Base-by-base conservation (phyloP, 2,113 vertebrate species). In the Donacobius atricapilla region DNA sequence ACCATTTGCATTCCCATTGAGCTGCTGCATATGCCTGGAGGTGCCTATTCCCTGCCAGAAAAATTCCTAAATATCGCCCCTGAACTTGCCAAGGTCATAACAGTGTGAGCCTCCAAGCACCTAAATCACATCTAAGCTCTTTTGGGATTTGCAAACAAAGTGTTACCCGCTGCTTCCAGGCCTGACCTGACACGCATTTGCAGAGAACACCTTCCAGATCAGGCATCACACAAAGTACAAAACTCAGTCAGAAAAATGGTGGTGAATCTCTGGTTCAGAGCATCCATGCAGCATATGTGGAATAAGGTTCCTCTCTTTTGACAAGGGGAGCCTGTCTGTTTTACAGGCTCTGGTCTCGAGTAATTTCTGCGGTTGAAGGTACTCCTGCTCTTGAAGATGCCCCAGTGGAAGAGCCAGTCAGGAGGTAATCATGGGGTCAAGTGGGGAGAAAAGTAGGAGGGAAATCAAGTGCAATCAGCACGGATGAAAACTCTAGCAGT, bases 1-100 rank as follows among this genome's bases (percentile, higher is more conserved):
- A 81, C 40, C 40, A 82, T 94, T 89, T 92, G 83, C 80, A 84
- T 93, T 87, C 89, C 48, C 80, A 84, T 4, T 64, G 91, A 92
- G 91, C 60, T 93, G 76, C 72, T 89, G 68, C 39, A 58, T 40
- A 81, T 0, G 37, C 95, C 95, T 4, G 7, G 72, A 89, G 95
- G 93, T 81, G 44, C 54, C 65, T 91, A 66, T 60, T 92, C 56
- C 42, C 60, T 94, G 93, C 96, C 96, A 96, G 95, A 92, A 95
- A 97, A 96, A 92, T 94, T 97, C 95, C 95, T 86, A 97, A 95
- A 97, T 92, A 94, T 83, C 1, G 0, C 56, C 72, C 83, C 35
- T 87, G 80, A 94, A 84, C 89, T 81, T 97, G 95, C 96, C 96
- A 97, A 95, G 64, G 91, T 92, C 89, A 82, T 84, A 94, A 80